Conservation (phyloP, 2,888 invertebrate genomes). For the Patella depressa region DNA sequence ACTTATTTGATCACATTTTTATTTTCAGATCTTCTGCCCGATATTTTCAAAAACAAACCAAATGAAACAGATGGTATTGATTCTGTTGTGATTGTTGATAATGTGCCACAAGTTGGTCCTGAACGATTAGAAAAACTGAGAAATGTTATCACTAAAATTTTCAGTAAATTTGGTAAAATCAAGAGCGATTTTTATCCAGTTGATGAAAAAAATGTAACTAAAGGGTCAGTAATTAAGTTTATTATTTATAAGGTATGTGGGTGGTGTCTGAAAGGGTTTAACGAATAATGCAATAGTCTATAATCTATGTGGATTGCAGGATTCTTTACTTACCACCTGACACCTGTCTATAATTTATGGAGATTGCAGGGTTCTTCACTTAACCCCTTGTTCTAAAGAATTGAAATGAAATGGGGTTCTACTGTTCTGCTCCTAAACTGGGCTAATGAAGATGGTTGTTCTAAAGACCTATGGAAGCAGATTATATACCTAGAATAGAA, state of each 20-base stretch:
- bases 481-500: too few relatives aligned
- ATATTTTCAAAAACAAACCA: conserved; percentile 89
- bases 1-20: conserved; percentile 6
- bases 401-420: too few relatives aligned
- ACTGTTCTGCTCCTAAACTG: too few relatives aligned
- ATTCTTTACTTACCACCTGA: too few relatives aligned
- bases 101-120: conserved; percentile 93
- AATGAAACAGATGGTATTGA: conserved; percentile 96
- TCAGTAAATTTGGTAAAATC: conserved; percentile 87
- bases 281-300: too few relatives aligned
- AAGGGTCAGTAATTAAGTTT: conserved; percentile 76
- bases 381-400: too few relatives aligned
- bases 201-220: conserved; percentile 85
- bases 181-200: conserved; percentile 91
- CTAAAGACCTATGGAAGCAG: too few relatives aligned
- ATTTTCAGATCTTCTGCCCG: conserved; percentile 88
- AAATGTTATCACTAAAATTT: conserved; percentile 91
- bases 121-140: conserved; percentile 92
- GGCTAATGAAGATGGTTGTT: too few relatives aligned
- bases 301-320: too few relatives aligned
- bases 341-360: too few relatives aligned
- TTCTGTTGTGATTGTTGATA: conserved; percentile 95
- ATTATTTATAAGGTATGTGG: neutral
- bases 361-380: too few relatives aligned
- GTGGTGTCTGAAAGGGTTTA: too few relatives aligned